Base-by-base conservation (phyloP, 2,888 invertebrate genomes). In the Clivina fossor region DNA sequence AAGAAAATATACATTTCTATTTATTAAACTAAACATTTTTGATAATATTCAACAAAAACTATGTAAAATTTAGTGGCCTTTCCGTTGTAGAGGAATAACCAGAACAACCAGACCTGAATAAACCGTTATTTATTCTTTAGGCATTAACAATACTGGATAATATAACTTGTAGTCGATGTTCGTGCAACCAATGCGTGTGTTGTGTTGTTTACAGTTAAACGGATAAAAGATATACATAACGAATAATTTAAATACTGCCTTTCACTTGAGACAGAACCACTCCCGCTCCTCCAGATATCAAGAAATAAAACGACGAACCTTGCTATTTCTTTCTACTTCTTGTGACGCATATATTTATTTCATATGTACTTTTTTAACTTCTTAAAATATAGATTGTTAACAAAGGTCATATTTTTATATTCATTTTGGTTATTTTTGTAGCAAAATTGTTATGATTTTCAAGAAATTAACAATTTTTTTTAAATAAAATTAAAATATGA, bases 81-180 rank as follows among this genome's bases (percentile, higher is more conserved):
- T 53, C 26, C 9, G 24, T 44, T 24, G 26, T 19, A 28, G 44
- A 53, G 44, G 44, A 30, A 19, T n/a, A n/a, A n/a, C n/a, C n/a
- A n/a, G n/a, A n/a, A n/a, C n/a, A n/a, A n/a, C n/a, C n/a, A n/a
- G n/a, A n/a, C n/a, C n/a, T n/a, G n/a, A n/a, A n/a, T 44, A 20
- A 22, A 53, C 53, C 53, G 53, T 53, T 53, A 53, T 43, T 33
- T 51, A 51, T 41, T n/a, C 37, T 53, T 44, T 53, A 44, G 44
- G 44, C 43, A 44, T 53, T 53, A 37, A 53, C 44, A 35, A 32
- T n/a, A 32, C n/a, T 32, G 8, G 22, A 4, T 18, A 9, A 2
- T 15, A 11, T 22, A 53, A 26, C 18, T 26, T 11, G 11, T 53
- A 26, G n/a, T 26, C 37, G 44, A 32, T 11, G 5, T 13, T 18